A percentile compares a stretch with the other conserved stretches of the same genome.
phyloP scores from a whole-genome alignment of 2,113 vertebrate genomes.

The Mustela lutreola region DNA sequence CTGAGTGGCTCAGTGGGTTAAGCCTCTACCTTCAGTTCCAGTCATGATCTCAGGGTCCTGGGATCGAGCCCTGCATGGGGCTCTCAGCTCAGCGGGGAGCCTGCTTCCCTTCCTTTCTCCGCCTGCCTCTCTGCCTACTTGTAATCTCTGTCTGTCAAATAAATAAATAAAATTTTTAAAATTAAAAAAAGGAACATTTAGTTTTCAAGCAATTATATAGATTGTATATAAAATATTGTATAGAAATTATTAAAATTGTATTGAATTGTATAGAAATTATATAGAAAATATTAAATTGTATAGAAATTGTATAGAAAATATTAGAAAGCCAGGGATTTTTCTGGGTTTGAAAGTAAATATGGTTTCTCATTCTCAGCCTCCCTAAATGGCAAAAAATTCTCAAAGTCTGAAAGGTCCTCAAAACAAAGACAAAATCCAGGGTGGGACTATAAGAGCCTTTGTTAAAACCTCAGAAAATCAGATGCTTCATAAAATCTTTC shows the following conservation, averaged over 20 bases:
- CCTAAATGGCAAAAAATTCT: not conserved
- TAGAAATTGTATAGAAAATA: not conserved
- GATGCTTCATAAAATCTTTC: slow-evolving; percentile 26
- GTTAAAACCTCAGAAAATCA: slow-evolving; percentile 27
- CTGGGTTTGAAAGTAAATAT: slow-evolving; percentile 27
- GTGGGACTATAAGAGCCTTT: not conserved
- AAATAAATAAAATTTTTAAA: no score
- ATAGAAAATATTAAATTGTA: slow-evolving; percentile 40
- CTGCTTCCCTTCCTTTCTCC: no score
- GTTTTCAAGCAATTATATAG: slow-evolving; percentile 16
- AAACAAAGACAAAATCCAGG: slow-evolving; percentile 41
- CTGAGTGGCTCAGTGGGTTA: no score
- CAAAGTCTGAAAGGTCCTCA: not conserved
- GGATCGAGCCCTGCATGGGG: no score
- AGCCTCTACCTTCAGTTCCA: no score
- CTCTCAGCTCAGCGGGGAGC: no score
- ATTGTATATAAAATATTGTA: slow-evolving; percentile 40
- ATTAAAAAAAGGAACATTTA: not conserved
- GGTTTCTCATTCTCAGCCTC: slow-evolving; percentile 20
- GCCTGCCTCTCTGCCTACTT: no score
- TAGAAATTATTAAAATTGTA: slow-evolving; percentile 42
- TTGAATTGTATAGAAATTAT: not conserved
- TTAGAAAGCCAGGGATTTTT: slow-evolving; percentile 55
- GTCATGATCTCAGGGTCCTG: no score
- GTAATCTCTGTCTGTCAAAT: no score